phyloP scores from a whole-genome alignment of 1,140 invertebrate genomes.

The Aethina tumida region DNA sequence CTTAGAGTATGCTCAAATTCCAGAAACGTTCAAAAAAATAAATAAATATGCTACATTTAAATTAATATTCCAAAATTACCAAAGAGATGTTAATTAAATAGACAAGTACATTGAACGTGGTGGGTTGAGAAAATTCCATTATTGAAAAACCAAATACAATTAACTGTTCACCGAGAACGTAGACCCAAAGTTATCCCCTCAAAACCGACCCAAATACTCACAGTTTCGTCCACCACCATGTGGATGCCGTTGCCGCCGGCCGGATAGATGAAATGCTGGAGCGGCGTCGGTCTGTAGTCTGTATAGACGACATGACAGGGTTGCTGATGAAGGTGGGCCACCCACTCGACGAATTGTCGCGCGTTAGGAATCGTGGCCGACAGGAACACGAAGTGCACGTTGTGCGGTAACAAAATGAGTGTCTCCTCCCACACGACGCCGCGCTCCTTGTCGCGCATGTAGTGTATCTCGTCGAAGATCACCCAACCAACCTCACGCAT shows the following conservation, averaged over 20 bases:
- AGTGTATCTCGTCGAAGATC: slow-evolving; percentile 99
- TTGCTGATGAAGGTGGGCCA: slow-evolving; percentile 90
- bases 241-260: slow-evolving; percentile 91
- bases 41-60: no score
- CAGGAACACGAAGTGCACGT: slow-evolving; percentile 97
- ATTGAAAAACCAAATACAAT: background rate
- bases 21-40: no score
- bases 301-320: slow-evolving; percentile 99
- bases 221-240: slow-evolving; percentile 88
- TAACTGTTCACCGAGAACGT: no score
- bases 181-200: no score
- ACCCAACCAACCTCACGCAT: slow-evolving; percentile 99
- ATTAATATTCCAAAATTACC: no score
- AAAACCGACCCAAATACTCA: slow-evolving; percentile 34
- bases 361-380: slow-evolving; percentile 99
- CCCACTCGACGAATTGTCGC: slow-evolving; percentile 97
- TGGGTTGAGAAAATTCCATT: slow-evolving; percentile 2
- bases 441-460: slow-evolving; percentile 98
- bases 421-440: slow-evolving; percentile 99
- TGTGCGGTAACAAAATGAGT: slow-evolving; percentile 92
- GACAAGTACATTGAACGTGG: no score
- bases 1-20: no score
- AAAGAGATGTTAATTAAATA: no score
- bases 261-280: slow-evolving; percentile 98
- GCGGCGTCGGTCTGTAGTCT: slow-evolving; percentile 91